A percentile compares a stretch with the other conserved stretches of the same genome.
These are phyloP conservation scores for Leuciscus idus DNA, from an alignment of 2,113 vertebrate species.

Conservation along the genomic window DNA sequence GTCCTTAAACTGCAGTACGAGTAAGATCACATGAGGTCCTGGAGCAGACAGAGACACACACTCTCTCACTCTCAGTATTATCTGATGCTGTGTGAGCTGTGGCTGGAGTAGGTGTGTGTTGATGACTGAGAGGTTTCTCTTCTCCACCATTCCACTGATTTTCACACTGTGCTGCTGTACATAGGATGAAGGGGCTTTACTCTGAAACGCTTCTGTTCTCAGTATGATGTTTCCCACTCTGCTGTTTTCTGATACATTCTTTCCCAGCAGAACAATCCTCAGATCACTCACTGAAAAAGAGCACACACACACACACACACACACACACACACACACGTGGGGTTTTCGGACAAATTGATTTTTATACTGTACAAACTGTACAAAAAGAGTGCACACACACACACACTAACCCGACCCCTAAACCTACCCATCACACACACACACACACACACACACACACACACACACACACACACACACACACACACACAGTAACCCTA, in stretches of 20 bases:
- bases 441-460: no score
- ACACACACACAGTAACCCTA: no score
- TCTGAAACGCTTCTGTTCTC: not conserved
- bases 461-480: no score
- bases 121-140: not conserved
- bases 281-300: not conserved
- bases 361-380: no score
- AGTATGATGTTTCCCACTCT: not conserved
- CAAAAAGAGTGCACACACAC: no score
- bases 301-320: no score
- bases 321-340: no score
- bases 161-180: not conserved
- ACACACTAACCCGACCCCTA: no score
- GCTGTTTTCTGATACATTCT: not conserved
- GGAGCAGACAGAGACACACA: not conserved
- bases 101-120: not conserved
- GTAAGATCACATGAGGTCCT: not conserved
- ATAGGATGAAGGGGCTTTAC: not conserved
- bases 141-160: not conserved
- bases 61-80: not conserved
- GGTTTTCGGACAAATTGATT: no score
- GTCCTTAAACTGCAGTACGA: not conserved
- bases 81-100: not conserved
- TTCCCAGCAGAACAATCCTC: not conserved
- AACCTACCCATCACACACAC: no score